Base-by-base conservation (phyloP, 2,888 invertebrate species). In the Diadromus collaris region DNA sequence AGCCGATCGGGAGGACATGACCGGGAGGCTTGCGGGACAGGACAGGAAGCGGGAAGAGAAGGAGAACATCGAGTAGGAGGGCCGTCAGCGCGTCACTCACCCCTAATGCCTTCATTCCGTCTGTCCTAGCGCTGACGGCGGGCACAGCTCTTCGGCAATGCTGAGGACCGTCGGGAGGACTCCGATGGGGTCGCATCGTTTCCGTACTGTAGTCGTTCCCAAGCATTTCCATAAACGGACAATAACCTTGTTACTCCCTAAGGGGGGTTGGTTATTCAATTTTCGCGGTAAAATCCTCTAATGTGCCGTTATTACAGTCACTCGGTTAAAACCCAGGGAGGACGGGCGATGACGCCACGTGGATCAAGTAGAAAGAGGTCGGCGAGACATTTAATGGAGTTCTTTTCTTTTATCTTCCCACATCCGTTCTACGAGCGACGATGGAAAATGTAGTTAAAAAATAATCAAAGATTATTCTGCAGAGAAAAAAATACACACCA, bases 201-300 rank as follows among this genome's bases (percentile, higher is more conserved):
- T 51, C 34, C 64, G 60, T 32, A 32, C 19, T 16, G 29, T 34
- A 16, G 67, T 5, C 38, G 58, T 48, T 58, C 34, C 44, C 73
- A 61, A 69, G 80, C 84, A 86, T 88, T 88, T 87, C 84, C 86
- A 85, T 84, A 82, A 85, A 85, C 85, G 85, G 82, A 83, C 85
- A 83, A 82, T 86, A 89, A 89, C 85, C 86, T 88, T 85, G 87
- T 89, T 89, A 89, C 84, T 82, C 72, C 79, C 81, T 85, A 69
- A 83, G 82, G 16, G 3, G 4, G 38, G 13, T 5, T 4, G 86
- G 85, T 89, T 89, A 90, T 89, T 90, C 88, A 89, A 90, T 90
- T 90, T 89, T 83, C 76, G 83, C 85, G 86, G 87, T 89, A 87
- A 90, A 89, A 89, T 89, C 85, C 87, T 87, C 85, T 88, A 89